A percentile compares a stretch with the other conserved stretches of the same genome.
These are phyloP conservation scores for Lutjanus argentimaculatus DNA, from an alignment of 2,797 vertebrate genomes.

Conservation along the genomic window DNA sequence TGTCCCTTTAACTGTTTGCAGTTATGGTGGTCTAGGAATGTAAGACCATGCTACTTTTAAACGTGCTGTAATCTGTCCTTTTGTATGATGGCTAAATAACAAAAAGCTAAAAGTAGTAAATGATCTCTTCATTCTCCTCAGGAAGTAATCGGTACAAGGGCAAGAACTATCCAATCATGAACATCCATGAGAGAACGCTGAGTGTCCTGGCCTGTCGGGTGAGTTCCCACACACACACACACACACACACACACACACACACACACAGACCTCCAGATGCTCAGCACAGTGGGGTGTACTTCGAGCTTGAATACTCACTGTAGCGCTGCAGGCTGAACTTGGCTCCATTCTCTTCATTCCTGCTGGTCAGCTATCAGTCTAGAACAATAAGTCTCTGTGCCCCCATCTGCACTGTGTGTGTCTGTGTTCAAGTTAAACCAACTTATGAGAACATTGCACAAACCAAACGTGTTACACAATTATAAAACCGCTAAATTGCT, in stretches of 20 bases:
- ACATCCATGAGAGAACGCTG: slow-evolving; percentile 96
- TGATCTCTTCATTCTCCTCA: slow-evolving; percentile 65
- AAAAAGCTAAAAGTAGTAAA: slow-evolving; percentile 2
- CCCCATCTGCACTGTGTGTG: slow-evolving; percentile 27
- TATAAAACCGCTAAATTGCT: background rate
- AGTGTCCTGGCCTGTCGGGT: slow-evolving; percentile 97
- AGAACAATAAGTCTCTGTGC: slow-evolving; percentile 59
- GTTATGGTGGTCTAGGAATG: background rate
- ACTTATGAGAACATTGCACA: slow-evolving; percentile 18
- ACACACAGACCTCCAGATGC: background rate
- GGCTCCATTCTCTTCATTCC: slow-evolving; percentile 52
- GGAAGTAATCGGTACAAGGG: slow-evolving; percentile 99
- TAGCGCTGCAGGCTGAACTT: slow-evolving; percentile 29
- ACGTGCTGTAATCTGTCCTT: background rate
- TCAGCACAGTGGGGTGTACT: slow-evolving; percentile 41
- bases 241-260: slow-evolving; percentile 13
- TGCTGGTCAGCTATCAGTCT: slow-evolving; percentile 50
- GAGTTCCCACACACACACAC: slow-evolving; percentile 68
- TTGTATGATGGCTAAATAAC: background rate
- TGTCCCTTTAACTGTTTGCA: no score
- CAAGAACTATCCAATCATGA: slow-evolving; percentile 99
- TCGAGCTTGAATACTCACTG: background rate
- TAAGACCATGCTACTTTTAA: background rate
- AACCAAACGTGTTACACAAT: slow-evolving; percentile 35
- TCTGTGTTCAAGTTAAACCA: slow-evolving; percentile 32